phyloP scores from a whole-genome alignment of 1,140 invertebrate genomes.

The Goniozus legneri region DNA sequence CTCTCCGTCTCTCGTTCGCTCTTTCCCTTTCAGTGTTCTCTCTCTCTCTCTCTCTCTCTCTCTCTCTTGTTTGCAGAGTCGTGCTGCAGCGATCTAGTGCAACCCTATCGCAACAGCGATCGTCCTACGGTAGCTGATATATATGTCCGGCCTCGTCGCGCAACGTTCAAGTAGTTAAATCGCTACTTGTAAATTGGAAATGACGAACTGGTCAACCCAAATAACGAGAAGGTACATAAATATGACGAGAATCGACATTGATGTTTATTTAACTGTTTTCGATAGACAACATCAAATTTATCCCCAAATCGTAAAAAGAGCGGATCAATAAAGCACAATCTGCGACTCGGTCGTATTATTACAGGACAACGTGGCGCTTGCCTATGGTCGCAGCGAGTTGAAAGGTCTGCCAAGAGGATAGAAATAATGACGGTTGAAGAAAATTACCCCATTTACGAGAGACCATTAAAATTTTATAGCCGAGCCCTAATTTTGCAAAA shows the following conservation, averaged over 20 bases:
- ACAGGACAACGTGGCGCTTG: too few species aligned
- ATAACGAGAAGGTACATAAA: slow-evolving; percentile 15
- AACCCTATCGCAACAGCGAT: slow-evolving; percentile 48
- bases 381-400: too few species aligned
- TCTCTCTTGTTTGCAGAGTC: slow-evolving; percentile 24
- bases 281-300: too few species aligned
- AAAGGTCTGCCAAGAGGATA: too few species aligned
- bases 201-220: slow-evolving; percentile 30
- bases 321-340: too few species aligned
- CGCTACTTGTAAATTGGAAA: slow-evolving; percentile 48
- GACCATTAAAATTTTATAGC: too few species aligned
- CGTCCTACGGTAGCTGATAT: slow-evolving; percentile 45
- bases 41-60: slow-evolving; percentile 10
- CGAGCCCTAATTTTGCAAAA: too few species aligned
- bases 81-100: slow-evolving; percentile 45
- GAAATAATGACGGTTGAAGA: too few species aligned
- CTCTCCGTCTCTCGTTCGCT: slow-evolving; percentile 12
- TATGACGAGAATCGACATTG: not conserved
- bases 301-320: too few species aligned
- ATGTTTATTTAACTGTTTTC: too few species aligned
- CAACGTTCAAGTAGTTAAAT: slow-evolving; percentile 50
- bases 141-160: slow-evolving; percentile 36
- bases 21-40: slow-evolving; percentile 15
- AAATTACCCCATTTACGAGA: too few species aligned
- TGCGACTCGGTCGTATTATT: too few species aligned